Base-by-base conservation (phyloP, 2,113 vertebrate species). In the Dicrurus megarhynchus region DNA sequence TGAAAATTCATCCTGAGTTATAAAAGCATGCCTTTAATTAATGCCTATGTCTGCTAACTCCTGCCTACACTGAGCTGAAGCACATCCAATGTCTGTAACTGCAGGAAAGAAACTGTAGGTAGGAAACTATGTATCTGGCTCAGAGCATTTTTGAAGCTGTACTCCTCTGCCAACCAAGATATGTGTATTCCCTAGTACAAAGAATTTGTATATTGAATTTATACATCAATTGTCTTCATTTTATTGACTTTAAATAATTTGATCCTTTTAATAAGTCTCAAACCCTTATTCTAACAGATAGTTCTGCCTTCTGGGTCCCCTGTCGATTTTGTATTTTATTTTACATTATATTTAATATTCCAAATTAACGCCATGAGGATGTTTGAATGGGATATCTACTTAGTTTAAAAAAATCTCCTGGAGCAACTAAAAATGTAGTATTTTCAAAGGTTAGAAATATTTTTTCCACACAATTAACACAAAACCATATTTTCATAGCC, bases 391-490 rank as follows among this genome's bases (percentile, higher is more conserved):
- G 81, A 46, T 75, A 90, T 28, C 74, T 80, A 35, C 56, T 93
- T 78, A 93, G 46, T 41, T 47, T 24, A 53, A 91, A 94, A 93
- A 93, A 90, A 95, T 42, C 82, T 88, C 84, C 88, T 81, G 16
- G 35, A 88, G 84, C 52, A 94, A 85, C 35, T 50, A 12, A 95
- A 89, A 96, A 84, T 94, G 55, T 37, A 87, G 11, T 73, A 49
- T 76, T 98, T 97, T 97, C 71, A 92, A 96, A 96, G 77, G 85
- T 56, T 89, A 90, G 75, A 96, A 94, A 91, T 87, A 93, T 96
- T 96, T 96, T 95, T 96, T 96, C 20, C 74, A 84, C 75, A 92
- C 76, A 97, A 94, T 94, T 97, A 97, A 82, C 88, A 93, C 26
- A 94, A 95, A 97, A 39, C 30, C 14, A 5, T 87, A 83, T 94